Conservation (phyloP, 2,113 vertebrate genomes). For the Antigone vipio region DNA sequence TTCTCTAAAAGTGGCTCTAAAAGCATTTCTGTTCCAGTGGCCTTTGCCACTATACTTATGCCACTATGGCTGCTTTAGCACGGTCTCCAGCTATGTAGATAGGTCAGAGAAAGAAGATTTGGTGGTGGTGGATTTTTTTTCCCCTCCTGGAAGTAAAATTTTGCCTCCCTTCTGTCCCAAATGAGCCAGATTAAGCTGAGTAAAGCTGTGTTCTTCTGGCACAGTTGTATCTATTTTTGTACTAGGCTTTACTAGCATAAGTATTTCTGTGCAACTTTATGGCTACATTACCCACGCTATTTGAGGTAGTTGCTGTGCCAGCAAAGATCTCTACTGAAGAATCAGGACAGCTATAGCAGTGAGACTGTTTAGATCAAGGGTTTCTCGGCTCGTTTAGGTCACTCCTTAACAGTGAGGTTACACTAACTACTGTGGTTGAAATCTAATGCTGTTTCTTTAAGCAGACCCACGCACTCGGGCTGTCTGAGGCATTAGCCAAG, state of each 20-base stretch:
- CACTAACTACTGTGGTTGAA: background rate
- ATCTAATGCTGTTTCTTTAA: background rate
- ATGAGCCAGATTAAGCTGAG: background rate
- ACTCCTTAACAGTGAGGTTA: background rate
- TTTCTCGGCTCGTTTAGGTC: background rate
- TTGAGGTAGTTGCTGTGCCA: background rate
- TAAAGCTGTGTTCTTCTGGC: background rate
- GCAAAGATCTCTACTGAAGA: background rate
- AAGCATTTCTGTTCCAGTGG: accelerated
- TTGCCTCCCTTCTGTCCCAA: background rate
- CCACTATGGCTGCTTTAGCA: background rate
- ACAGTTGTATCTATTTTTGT: constrained; percentile 3
- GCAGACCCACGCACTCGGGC: background rate
- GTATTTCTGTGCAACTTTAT: constrained; percentile 16
- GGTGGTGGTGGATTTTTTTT: background rate
- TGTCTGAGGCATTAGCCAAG: background rate
- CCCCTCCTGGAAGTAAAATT: background rate
- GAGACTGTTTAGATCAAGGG: background rate
- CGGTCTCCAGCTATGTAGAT: background rate
- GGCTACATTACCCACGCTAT: background rate
- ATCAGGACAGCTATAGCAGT: background rate
- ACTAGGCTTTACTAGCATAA: background rate
- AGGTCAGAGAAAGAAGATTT: background rate
- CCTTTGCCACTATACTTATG: background rate
- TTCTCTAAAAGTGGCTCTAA: background rate